These are phyloP conservation scores for Parapristionchus giblindavisi DNA, from an alignment of 2,888 invertebrate species.

Conservation along the genomic window DNA sequence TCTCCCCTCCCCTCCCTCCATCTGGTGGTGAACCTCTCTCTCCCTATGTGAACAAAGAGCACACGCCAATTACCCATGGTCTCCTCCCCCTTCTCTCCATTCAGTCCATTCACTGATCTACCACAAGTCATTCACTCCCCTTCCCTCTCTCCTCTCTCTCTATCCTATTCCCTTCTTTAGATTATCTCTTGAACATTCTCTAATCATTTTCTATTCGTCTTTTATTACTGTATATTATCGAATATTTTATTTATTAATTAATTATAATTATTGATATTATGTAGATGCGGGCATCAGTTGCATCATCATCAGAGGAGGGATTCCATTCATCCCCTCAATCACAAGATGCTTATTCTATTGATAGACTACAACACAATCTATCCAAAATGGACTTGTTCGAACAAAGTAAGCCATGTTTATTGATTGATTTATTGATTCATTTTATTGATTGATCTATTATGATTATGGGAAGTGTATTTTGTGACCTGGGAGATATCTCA, in stretches of 20 bases:
- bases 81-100: conserved; percentile 20
- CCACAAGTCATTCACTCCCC: not conserved
- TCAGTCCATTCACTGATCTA: not conserved
- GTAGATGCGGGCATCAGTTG: not conserved
- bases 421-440: too few species aligned
- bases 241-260: not conserved
- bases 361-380: not conserved
- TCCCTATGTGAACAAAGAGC: conserved; percentile 29
- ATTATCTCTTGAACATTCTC: not conserved
- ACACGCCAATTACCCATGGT: conserved; percentile 32
- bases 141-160: not conserved
- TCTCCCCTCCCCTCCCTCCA: conserved; percentile 24
- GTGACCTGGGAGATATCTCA: too few species aligned
- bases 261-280: not conserved
- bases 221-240: not conserved
- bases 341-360: not conserved
- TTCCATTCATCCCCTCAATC: conserved; percentile 5
- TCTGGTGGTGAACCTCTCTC: conserved; percentile 30
- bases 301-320: conserved; percentile 32
- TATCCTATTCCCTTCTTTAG: not conserved
- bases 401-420: not conserved
- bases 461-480: too few species aligned
- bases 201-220: too few species aligned
- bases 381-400: conserved; percentile 2
- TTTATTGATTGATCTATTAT: too few species aligned